These are phyloP conservation scores for Didymodactylos carnosus DNA, from an alignment of 2,888 invertebrate genomes.

Conservation along the genomic window DNA sequence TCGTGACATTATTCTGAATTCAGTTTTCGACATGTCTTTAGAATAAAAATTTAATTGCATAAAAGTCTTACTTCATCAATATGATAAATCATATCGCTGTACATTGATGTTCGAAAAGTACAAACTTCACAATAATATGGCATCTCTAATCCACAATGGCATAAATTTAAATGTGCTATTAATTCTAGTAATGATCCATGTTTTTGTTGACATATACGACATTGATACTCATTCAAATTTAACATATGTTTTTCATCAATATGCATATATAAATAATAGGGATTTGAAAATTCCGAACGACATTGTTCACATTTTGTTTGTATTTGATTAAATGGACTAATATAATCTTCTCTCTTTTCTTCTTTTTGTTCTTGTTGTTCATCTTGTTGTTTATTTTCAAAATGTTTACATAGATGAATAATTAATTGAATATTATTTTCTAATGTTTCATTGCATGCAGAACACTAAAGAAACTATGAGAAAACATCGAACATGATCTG, in stretches of 20 bases:
- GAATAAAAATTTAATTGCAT: background rate
- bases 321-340: conserved; percentile 8
- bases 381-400: background rate
- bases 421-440: conserved; percentile 12
- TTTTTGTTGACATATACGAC: conserved; percentile 13
- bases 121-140: conserved; percentile 14
- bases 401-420: conserved; percentile 11
- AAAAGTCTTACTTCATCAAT: conserved; percentile 13
- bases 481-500: background rate
- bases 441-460: conserved; percentile 6
- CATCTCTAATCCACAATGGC: conserved; percentile 14
- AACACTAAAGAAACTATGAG: background rate
- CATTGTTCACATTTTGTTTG: conserved; percentile 12
- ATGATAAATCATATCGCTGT: conserved; percentile 13
- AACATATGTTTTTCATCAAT: conserved; percentile 10
- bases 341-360: background rate
- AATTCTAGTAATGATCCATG: conserved; percentile 1
- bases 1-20: too few species aligned
- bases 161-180: conserved; percentile 4
- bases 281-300: conserved; percentile 4
- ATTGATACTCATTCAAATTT: conserved; percentile 8
- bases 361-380: background rate
- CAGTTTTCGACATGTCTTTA: too few species aligned
- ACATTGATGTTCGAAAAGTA: conserved; percentile 14
- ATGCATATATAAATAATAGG: conserved; percentile 9